Base-by-base conservation (phyloP, 2,888 invertebrate species). In the Stenodema calcarata region DNA sequence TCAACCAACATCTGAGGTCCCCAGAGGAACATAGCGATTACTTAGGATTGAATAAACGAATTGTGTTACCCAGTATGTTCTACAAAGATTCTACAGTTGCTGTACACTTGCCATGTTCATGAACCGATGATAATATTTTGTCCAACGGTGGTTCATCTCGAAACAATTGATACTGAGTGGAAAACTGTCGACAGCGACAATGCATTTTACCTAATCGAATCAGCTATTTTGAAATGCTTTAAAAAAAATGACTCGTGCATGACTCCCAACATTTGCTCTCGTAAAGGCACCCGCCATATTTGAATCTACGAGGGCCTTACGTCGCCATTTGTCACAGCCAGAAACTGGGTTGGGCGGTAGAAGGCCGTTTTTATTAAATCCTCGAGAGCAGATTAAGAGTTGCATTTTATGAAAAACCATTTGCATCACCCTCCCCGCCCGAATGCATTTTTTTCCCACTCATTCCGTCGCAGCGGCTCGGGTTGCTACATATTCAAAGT, bases 331-430 rank as follows among this genome's bases (percentile, higher is more conserved):
- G 73, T 73, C 73, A 73, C 16, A 35, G 73, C 35, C 73, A 30
- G 35, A 18, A 30, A 16, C 6, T 35, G 12, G 27, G 11, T 23
- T 7, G 23, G 23, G 62, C 23, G 23, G 50, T 14, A 4, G n/a
- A 14, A 41, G 9, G 54, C 16, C 0, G 80, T 54, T 82, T 81
- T 84, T 84, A 84, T 84, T 84, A 84, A 84, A 84, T 73, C 84
- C 84, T 14, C 30, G 73, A 73, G 35, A 27, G 42, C 44, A 75
- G 84, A 84, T 84, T 84, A 84, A 84, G 84, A 73, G 84, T 70
- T 73, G 84, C 84, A 84, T 73, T 84, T 84, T 84, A 84, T 84
- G 84, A 84, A 84, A 84, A 84, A 84, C 84, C 84, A 84, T 84
- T 84, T 84, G 84, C 84, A 84, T 44, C 84, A 16, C 47, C 44